Percentiles rank a stretch among this genome's conserved stretches.
Conservation (phyloP, 1,140 invertebrate genomes). For the Drosophila bocki region DNA sequence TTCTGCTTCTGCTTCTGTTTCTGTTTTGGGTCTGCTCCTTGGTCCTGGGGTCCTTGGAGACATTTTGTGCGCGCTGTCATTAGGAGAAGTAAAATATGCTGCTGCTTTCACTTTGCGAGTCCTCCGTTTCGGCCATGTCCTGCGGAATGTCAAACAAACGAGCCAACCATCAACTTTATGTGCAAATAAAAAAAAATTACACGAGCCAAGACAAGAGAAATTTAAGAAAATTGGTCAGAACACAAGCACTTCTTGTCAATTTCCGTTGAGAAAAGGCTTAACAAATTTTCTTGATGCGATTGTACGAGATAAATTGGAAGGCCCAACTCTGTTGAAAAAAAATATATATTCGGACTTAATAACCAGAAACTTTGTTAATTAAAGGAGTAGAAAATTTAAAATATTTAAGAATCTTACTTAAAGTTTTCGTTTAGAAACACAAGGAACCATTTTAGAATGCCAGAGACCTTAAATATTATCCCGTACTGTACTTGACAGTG, state of each 20-base stretch:
- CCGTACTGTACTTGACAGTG: neutral
- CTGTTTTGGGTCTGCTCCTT: constrained; percentile 27
- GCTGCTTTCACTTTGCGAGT: constrained; percentile 36
- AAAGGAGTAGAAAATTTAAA: neutral
- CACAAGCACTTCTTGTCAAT: constrained; percentile 23
- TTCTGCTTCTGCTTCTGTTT: constrained; percentile 12
- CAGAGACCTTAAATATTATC: neutral
- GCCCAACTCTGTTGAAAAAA: neutral
- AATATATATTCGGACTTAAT: neutral
- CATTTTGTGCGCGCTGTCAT: constrained; percentile 77
- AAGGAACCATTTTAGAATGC: neutral
- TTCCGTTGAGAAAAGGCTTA: constrained; percentile 15
- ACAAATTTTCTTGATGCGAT: constrained; percentile 12
- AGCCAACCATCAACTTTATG: constrained; percentile 80
- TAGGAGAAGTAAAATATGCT: constrained; percentile 83
- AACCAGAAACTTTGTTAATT: neutral
- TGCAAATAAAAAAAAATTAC: constrained; percentile 75
- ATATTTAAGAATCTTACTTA: too few species aligned
- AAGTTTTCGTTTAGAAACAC: neutral
- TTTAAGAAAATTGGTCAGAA: constrained; percentile 27
- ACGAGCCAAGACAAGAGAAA: constrained; percentile 45
- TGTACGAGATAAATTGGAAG: constrained; percentile 11
- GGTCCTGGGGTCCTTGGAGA: constrained; percentile 61
- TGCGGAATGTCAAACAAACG: constrained; percentile 83
- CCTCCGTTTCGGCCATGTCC: constrained; percentile 65